These are phyloP conservation scores for Lamproptera curius DNA, from an alignment of 2,888 invertebrate species.

Conservation along the genomic window DNA sequence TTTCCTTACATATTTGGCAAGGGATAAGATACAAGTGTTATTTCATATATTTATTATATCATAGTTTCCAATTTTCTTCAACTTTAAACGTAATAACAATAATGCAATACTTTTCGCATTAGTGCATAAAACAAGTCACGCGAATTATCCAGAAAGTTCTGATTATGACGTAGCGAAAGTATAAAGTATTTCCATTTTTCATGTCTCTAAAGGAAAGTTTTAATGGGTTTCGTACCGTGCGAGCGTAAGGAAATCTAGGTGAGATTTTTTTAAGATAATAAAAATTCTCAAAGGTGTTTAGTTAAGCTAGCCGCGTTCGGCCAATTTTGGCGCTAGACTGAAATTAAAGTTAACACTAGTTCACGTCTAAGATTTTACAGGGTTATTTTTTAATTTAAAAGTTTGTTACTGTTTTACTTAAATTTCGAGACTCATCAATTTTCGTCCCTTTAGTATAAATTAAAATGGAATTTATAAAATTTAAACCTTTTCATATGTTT, in stretches of 20 bases:
- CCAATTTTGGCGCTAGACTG: conserved; percentile 10
- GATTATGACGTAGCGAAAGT: conserved; percentile 31
- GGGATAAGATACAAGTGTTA: too few relatives aligned
- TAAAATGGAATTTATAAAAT: too few relatives aligned
- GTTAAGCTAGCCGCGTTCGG: conserved; percentile 8
- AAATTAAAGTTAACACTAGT: conserved; percentile 12
- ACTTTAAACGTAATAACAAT: too few relatives aligned
- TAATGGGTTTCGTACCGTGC: conserved; percentile 47
- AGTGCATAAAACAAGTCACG: conserved; percentile 39
- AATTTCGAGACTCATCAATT: too few relatives aligned
- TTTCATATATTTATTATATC: too few relatives aligned
- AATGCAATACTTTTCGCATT: conserved; percentile 2
- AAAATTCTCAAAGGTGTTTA: conserved; percentile 10
- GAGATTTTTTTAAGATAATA: conserved; percentile 20
- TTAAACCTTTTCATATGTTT: not conserved
- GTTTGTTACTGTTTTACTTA: too few relatives aligned
- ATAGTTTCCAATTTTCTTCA: too few relatives aligned
- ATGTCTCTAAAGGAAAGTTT: conserved; percentile 52
- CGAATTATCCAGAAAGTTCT: conserved; percentile 42
- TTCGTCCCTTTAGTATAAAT: too few relatives aligned
- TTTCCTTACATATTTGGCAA: too few relatives aligned
- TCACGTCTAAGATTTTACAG: conserved; percentile 4
- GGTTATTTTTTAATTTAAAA: too few relatives aligned
- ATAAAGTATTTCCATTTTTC: conserved; percentile 55
- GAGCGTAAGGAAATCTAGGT: conserved; percentile 34